Conservation (phyloP, 2,888 invertebrate genomes). For the Microplitis manilae region DNA sequence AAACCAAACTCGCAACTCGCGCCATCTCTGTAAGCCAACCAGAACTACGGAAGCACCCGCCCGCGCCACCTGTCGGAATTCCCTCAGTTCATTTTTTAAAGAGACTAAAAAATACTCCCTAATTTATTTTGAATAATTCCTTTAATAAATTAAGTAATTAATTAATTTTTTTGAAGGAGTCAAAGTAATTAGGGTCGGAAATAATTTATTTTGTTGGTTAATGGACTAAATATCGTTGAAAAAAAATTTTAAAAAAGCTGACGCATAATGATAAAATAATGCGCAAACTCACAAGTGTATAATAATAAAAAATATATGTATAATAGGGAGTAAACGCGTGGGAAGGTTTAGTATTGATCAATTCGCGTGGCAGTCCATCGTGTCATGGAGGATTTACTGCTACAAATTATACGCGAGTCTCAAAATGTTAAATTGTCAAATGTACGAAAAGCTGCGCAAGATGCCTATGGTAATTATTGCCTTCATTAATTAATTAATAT, state of each 20-base stretch:
- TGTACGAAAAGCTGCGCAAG: slow-evolving; percentile 87
- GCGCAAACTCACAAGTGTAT: background rate
- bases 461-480: slow-evolving; percentile 82
- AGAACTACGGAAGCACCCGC: no score
- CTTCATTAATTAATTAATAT: background rate
- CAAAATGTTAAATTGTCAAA: slow-evolving; percentile 83
- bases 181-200: no score
- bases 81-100: no score
- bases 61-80: no score
- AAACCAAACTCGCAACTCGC: no score
- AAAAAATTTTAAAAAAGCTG: background rate
- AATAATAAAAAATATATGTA: background rate
- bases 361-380: slow-evolving; percentile 58
- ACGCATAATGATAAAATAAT: background rate
- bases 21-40: no score
- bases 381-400: slow-evolving; percentile 89
- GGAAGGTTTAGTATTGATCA: slow-evolving; percentile 62
- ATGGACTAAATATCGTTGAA: no score
- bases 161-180: no score
- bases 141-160: no score
- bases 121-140: no score
- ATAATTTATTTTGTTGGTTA: no score
- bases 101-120: no score
- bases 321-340: slow-evolving; percentile 18
- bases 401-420: slow-evolving; percentile 89